Base-by-base conservation (phyloP, 1,140 invertebrate genomes). In the Drosophila tristis region DNA sequence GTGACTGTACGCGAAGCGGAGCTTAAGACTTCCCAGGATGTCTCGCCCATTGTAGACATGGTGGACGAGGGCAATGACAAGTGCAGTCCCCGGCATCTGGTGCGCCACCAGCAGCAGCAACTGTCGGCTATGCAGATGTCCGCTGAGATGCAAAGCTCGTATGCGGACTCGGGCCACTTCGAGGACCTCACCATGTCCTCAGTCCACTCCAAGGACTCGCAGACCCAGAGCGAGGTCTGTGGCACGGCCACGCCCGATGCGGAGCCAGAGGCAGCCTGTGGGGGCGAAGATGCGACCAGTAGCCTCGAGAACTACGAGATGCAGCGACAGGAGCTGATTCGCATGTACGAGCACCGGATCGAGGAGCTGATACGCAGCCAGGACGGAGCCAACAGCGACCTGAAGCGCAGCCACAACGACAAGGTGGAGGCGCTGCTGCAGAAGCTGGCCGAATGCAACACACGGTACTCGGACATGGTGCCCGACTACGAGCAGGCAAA, bases 101-200 rank as follows among this genome's bases (percentile, higher is more conserved):
- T 43, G 1, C 78, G 72, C 1, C 81, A 72, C 16, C 86, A 74
- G 35, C 84, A 31, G 23, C 71, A 91, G 87, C 80, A 85, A 23
- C 43, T 77, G 48, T 71, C 67, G 49, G 55, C 58, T 58, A 81
- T 66, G 62, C 81, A 89, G 47, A 80, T 87, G 87, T 93, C 72
- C 8, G 90, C 91, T 77, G 94, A 94, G 87, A 94, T 95, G 93
- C 94, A 94, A 80, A 93, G 93, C 43, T 97, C 96, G 3, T 95
- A 96, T 77, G 95, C 96, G 15, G 96, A 97, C 92, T 97, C 96
- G 4, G 96, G 96, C 7, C 96, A 97, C 92, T 97, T 96, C 92
- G 96, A 97, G 91, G 96, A 97, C 92, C 93, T 95, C 47, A 94
- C 94, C 43, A 94, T 94, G 78, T 95, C 95, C 45, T 96, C 95